Evolutionary conservation across 2,888 invertebrate species (phyloP), one percentile per base, ranked within the genome.

Genomic region (Monochamus alternatus): DNA sequence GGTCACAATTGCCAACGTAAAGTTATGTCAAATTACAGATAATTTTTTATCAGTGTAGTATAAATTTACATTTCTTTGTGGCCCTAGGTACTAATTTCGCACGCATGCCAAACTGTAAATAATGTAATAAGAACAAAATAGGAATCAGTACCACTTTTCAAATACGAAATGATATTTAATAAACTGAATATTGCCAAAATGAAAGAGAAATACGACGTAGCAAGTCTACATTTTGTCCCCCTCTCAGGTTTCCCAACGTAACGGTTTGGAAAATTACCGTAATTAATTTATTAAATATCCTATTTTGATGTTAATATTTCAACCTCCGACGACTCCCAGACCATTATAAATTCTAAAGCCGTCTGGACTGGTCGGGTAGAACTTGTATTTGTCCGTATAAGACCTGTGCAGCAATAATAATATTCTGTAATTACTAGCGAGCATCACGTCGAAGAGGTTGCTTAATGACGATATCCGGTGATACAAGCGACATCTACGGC

Each of bases 381-480:
- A 60, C 69, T 60, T 69, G 44, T 60, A 64, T 71, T 73, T 68
- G 52, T 73, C 75, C 72, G 52, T 73, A 73, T 69, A 73, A 62
- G 75, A 62, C 71, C 68, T 12, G 71, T 12, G 62, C 67, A 14
- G 70, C 52, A 59, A 70, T 69, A 73, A 69, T 75, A 75, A 75
- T 69, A 75, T 73, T 58, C 68, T 59, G 65, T 75, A 75, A 75
- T 75, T 75, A 73, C 75, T 22, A 32, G 52, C 64, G 38, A 59
- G 69, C 67, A 58, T 14, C 51, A 60, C 68, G 66, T 58, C 62
- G 62, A 75, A 60, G 55, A 73, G 68, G 64, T 64, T 30, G 67
- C 43, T 64, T 75, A 75, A 73, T 73, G 69, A 73, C 60, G 52
- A 72, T 75, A 75, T 75, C 75, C 75, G 73, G 75, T 75, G 69